Evolutionary conservation across 2,888 invertebrate genomes (phyloP), one percentile per base, ranked within the genome.

Genomic region (Noctua janthe): DNA sequence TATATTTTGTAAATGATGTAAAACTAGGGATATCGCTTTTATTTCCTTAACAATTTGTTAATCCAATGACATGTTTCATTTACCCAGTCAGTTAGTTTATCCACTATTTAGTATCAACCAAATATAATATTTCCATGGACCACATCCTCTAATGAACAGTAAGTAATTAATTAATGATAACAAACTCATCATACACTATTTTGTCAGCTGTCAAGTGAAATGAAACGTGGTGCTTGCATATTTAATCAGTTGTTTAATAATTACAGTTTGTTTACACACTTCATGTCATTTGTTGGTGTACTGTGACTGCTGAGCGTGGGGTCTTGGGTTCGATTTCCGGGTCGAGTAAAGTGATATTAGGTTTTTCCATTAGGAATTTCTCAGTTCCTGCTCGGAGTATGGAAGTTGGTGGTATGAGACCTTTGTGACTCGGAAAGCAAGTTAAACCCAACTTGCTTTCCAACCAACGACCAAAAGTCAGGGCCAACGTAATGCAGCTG

Each of bases 171-270:
- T 71, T 59, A n/a, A 47, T n/a, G n/a, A 54, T 29, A 67, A 47
- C 23, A 49, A 35, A 71, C 47, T 29, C 29, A 35, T 75, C 39
- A 62, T 10, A n/a, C 47, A 78, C 0, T 56, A 84, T 62, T 73
- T 59, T 71, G 74, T 51, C 62, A 86, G 71, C 74, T 83, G 83
- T 82, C 86, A 86, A 71, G 29, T 54, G 10, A 62, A 71, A 82
- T 71, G 82, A 54, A 71, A 70, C 29, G 74, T 59, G 20, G 47
- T 15, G 35, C 20, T 64, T 83, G 47, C 51, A 56, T 86, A 67
- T 35, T 86, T 69, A 71, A 78, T 59, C 35, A 39, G 23, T 51
- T 23, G 49, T 81, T 62, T 43, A 43, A 71, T 59, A 49, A 76
- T 82, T 64, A 71, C 39, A 72, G 43, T 23, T 69, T 66, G 54